phyloP scores from a whole-genome alignment of 2,113 vertebrate genomes.

The Rostratula benghalensis region DNA sequence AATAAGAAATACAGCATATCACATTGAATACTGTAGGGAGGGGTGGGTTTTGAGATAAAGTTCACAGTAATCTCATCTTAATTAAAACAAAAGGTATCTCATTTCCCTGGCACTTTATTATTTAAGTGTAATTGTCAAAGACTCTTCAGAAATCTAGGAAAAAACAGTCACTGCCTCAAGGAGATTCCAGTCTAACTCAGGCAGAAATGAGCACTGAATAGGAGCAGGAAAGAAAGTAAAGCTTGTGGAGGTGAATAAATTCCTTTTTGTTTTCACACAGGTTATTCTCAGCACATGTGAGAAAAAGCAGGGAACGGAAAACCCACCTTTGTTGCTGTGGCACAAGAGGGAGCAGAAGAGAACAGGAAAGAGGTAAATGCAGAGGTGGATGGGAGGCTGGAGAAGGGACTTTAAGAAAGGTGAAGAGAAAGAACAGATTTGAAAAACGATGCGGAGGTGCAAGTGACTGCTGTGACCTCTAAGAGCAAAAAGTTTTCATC shows the following conservation, averaged over 20 bases:
- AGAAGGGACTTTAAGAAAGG: neutral
- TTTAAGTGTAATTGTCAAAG: constrained; percentile 10
- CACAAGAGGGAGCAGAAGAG: neutral
- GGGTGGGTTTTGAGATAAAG: constrained; percentile 18
- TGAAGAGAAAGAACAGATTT: neutral
- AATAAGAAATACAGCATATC: constrained; percentile 12
- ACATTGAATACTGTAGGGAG: constrained; percentile 17
- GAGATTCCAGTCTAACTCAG: neutral
- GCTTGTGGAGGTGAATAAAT: neutral
- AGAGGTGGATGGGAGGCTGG: neutral
- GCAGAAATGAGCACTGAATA: neutral
- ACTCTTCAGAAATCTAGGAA: neutral
- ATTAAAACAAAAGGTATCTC: constrained; percentile 48
- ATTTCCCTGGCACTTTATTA: neutral
- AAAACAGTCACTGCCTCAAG: neutral
- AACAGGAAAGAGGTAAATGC: neutral
- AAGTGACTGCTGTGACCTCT: neutral
- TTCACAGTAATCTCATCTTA: constrained; percentile 46
- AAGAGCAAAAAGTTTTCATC: neutral
- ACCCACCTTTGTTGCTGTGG: neutral
- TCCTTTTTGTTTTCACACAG: neutral
- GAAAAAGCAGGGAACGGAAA: neutral
- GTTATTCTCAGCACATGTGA: neutral
- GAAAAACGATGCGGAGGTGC: neutral
- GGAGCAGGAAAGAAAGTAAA: constrained; percentile 2